Percentiles rank a stretch among this genome's conserved stretches.
These are phyloP conservation scores for Latheticus oryzae DNA, from an alignment of 2,888 invertebrate genomes.

Conservation along the genomic window DNA sequence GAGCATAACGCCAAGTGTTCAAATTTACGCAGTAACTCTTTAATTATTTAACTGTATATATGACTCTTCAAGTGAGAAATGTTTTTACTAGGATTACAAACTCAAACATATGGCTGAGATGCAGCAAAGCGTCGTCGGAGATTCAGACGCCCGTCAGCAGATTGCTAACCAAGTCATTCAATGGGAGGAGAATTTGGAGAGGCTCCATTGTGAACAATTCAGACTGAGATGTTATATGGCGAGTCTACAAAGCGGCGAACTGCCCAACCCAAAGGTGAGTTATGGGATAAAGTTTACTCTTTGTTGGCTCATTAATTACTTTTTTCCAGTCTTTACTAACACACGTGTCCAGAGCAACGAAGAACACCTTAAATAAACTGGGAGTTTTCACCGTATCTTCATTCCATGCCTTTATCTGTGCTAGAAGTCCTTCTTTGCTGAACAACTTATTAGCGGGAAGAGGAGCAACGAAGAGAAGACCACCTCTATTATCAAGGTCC, in stretches of 20 bases:
- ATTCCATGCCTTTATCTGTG: slow-evolving; percentile 97
- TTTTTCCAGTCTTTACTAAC: slow-evolving; percentile 89
- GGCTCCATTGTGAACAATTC: slow-evolving; percentile 96
- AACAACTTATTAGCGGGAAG: slow-evolving; percentile 92
- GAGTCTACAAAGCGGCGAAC: slow-evolving; percentile 93
- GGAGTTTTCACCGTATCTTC: slow-evolving; percentile 98
- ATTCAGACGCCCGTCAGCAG: slow-evolving; percentile 91
- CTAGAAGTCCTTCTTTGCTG: slow-evolving; percentile 91
- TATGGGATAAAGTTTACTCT: not conserved
- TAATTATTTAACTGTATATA: too few species aligned
- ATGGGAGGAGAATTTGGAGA: slow-evolving; percentile 97
- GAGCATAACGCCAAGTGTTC: slow-evolving; percentile 45
- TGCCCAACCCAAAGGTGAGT: slow-evolving; percentile 96
- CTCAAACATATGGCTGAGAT: slow-evolving; percentile 98
- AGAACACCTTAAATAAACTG: slow-evolving; percentile 92
- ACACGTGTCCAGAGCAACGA: slow-evolving; percentile 94
- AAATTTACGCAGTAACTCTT: slow-evolving; percentile 47
- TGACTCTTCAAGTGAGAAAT: slow-evolving; percentile 37
- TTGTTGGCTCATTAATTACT: slow-evolving; percentile 32
- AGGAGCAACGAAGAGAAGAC: slow-evolving; percentile 90
- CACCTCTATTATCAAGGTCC: slow-evolving; percentile 89
- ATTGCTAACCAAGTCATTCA: slow-evolving; percentile 93
- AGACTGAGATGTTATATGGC: slow-evolving; percentile 97
- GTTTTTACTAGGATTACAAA: slow-evolving; percentile 85
- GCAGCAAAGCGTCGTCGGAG: slow-evolving; percentile 95